Conservation (phyloP, 2,888 invertebrate genomes). For the Acanthoscelides obtectus region DNA sequence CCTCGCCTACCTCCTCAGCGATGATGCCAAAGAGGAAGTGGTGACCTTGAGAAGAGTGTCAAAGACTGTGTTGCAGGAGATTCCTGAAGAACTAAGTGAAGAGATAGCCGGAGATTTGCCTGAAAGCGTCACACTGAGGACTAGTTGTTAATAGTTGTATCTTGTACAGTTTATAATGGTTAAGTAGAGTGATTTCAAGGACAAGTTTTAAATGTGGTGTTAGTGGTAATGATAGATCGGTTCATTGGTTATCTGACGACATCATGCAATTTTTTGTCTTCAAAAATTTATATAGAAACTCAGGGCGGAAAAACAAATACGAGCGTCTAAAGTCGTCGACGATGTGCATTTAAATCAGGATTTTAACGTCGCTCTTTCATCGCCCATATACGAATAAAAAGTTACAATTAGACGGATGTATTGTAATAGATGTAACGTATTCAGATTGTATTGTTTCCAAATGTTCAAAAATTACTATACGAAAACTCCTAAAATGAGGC, state of each 20-base stretch:
- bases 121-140: slow-evolving; percentile 28
- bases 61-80: slow-evolving; percentile 36
- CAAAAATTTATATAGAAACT: too few species aligned
- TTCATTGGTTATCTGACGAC: not conserved
- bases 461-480: too few species aligned
- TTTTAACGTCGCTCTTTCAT: too few species aligned
- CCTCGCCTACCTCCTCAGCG: slow-evolving; percentile 74
- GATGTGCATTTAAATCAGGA: too few species aligned
- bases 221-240: not conserved
- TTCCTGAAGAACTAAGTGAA: slow-evolving; percentile 32
- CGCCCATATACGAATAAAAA: too few species aligned
- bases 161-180: not conserved
- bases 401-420: too few species aligned
- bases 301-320: too few species aligned
- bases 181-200: not conserved
- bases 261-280: too few species aligned
- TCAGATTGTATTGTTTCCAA: too few species aligned
- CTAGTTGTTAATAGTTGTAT: slow-evolving; percentile 23
- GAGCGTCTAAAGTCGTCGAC: too few species aligned
- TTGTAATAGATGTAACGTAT: too few species aligned
- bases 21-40: slow-evolving; percentile 33
- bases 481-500: too few species aligned
- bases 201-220: not conserved
- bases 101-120: slow-evolving; percentile 18
- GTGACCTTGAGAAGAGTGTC: slow-evolving; percentile 31